These are phyloP conservation scores for Odontothrips loti DNA, from an alignment of 2,888 invertebrate species.

Conservation along the genomic window DNA sequence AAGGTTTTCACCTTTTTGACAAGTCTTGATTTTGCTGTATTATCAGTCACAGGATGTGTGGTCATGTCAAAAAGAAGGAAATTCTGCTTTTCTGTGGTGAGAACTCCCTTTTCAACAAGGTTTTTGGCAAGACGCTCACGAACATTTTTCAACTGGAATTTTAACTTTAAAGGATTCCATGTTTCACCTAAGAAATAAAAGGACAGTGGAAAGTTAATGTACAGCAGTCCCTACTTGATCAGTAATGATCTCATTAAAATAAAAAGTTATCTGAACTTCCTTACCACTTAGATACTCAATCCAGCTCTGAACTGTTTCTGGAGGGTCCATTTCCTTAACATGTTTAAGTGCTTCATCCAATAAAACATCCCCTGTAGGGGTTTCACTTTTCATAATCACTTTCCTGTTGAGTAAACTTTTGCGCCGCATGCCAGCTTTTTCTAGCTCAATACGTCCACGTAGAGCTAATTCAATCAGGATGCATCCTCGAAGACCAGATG, in stretches of 20 bases:
- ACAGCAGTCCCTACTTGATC: too few species aligned
- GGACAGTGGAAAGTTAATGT: neutral
- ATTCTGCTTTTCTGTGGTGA: slow-evolving; percentile 99
- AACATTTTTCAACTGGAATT: slow-evolving; percentile 98
- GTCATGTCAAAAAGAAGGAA: slow-evolving; percentile 99
- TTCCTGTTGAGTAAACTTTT: slow-evolving; percentile 86
- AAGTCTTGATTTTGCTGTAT: slow-evolving; percentile 88
- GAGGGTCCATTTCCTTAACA: slow-evolving; percentile 96
- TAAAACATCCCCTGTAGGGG: slow-evolving; percentile 95
- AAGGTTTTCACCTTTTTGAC: slow-evolving; percentile 78
- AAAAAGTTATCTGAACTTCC: slow-evolving; percentile 41
- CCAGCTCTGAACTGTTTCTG: slow-evolving; percentile 98
- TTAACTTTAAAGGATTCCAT: slow-evolving; percentile 98
- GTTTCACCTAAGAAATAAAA: slow-evolving; percentile 74
- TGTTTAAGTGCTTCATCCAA: slow-evolving; percentile 93
- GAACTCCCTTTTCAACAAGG: slow-evolving; percentile 97
- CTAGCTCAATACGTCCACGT: slow-evolving; percentile 91
- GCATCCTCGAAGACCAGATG: slow-evolving; percentile 95
- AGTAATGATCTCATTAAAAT: slow-evolving; percentile 20
- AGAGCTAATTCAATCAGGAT: slow-evolving; percentile 96
- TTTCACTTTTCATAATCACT: slow-evolving; percentile 73
- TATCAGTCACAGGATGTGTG: slow-evolving; percentile 96
- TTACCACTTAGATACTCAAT: slow-evolving; percentile 97
- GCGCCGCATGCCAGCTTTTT: slow-evolving; percentile 93
- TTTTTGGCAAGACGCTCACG: slow-evolving; percentile 98